phyloP scores from a whole-genome alignment of 2,888 invertebrate genomes.

The Isoperla grammatica region DNA sequence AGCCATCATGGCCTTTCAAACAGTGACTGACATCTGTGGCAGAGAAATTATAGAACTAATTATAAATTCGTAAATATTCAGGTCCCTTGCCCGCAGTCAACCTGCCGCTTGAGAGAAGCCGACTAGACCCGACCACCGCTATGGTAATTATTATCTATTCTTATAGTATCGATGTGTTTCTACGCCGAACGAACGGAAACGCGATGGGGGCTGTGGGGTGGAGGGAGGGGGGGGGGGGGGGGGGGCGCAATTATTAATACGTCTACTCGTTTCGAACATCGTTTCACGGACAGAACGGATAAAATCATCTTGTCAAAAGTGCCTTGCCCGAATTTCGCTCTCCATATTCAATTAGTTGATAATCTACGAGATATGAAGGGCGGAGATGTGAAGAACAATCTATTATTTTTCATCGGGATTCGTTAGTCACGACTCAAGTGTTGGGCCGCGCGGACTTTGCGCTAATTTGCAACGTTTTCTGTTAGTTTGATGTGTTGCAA shows the following conservation, averaged over 20 bases:
- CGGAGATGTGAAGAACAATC: too few species aligned
- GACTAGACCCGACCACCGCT: neutral
- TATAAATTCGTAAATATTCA: constrained; percentile 14
- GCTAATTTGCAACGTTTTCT: too few species aligned
- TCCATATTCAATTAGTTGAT: too few species aligned
- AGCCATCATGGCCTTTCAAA: neutral
- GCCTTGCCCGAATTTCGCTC: too few species aligned
- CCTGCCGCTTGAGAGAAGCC: neutral
- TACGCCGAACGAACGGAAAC: constrained; percentile 19
- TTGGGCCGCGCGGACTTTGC: too few species aligned
- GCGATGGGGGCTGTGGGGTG: constrained; percentile 27
- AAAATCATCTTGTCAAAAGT: too few species aligned
- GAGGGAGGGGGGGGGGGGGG: constrained; percentile 24
- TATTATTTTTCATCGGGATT: too few species aligned
- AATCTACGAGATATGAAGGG: too few species aligned
- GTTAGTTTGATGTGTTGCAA: too few species aligned
- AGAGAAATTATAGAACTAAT: constrained; percentile 18
- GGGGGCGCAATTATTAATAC: constrained; percentile 37
- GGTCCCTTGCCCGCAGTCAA: neutral
- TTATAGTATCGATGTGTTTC: constrained; percentile 15
- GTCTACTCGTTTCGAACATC: constrained; percentile 38
- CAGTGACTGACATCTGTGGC: constrained; percentile 7
- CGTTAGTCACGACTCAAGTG: too few species aligned
- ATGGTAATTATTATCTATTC: too few species aligned
- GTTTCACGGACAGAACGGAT: too few species aligned